Base-by-base conservation (phyloP, 2,888 invertebrate species). In the Hyles lineata region DNA sequence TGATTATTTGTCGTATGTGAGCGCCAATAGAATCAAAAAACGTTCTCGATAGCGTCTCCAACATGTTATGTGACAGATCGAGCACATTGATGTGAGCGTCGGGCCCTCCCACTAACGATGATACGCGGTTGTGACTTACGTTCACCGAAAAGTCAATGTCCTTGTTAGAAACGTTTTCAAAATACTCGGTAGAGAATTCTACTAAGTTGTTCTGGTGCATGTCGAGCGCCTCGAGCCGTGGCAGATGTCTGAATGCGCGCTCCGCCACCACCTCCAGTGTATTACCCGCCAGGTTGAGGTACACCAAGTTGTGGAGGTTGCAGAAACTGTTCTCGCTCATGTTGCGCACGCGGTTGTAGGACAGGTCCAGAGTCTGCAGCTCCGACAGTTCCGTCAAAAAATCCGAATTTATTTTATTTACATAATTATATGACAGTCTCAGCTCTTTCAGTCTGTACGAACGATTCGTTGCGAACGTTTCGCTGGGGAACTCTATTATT, bases 261-360 rank as follows among this genome's bases (percentile, higher is more conserved):
- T 95, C 95, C 0, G 96, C 96, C 69, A 98, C 95, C 58, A 93
- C 93, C 43, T 93, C 93, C 69, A 98, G 92, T 25, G 95, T 91
- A 87, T 98, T 98, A 78, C 97, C 96, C 2, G 97, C 96, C 74
- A 98, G 90, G 82, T 97, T 97, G 72, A 98, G 91, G 75, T 97
- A 97, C 62, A 96, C 95, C 73, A 98, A 92, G 80, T 96, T 96
- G 17, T 96, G 95, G 83, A 98, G 95, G 85, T 96, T 96, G 69
- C 94, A 92, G 81, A 98, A 97, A 19, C 96, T 95, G 71, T 95
- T 95, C 50, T 95, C 95, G 74, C 95, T 95, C 8, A 98, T 89
- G 60, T 93, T 91, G 71, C 92, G 93, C 74, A 98, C 95, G 76
- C 96, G 96, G 84, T 98, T 98, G 21, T 96, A 96, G 6, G 96